Percentiles rank a stretch among this genome's conserved stretches.
Evolutionary conservation across 2,888 invertebrate species (phyloP).

Genomic region (Clepsis dumicolana): DNA sequence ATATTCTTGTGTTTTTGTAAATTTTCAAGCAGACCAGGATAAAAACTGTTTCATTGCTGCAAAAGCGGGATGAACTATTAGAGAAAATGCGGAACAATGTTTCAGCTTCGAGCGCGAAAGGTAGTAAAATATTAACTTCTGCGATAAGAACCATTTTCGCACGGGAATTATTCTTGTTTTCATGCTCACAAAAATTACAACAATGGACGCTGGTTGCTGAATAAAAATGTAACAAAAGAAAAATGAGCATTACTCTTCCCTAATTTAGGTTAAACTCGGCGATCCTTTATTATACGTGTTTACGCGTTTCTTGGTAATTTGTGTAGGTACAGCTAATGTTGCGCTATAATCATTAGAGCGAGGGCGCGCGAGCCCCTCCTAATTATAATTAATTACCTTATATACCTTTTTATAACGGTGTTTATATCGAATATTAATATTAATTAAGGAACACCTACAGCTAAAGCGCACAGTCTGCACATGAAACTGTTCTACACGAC

Average conservation of each 20-base stretch:
- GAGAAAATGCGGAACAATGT: slow-evolving; percentile 6
- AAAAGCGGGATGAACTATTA: slow-evolving; percentile 8
- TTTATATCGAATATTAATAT: slow-evolving; percentile 59
- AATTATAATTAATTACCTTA: slow-evolving; percentile 80
- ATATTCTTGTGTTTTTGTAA: slow-evolving; percentile 1
- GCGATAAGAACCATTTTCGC: slow-evolving; percentile 27
- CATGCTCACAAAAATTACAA: slow-evolving; percentile 21
- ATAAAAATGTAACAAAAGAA: slow-evolving; percentile 54
- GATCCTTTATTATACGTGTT: slow-evolving; percentile 78
- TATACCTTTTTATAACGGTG: slow-evolving; percentile 61
- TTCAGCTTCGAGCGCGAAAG: slow-evolving; percentile 13
- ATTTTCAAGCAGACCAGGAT: slow-evolving; percentile 7
- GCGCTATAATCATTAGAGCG: slow-evolving; percentile 74
- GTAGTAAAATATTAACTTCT: slow-evolving; percentile 32
- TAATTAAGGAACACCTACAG: slow-evolving; percentile 21
- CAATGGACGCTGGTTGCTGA: slow-evolving; percentile 39
- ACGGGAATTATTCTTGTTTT: slow-evolving; percentile 25
- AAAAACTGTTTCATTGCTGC: slow-evolving; percentile 14
- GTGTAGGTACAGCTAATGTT: slow-evolving; percentile 77
- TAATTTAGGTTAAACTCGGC: slow-evolving; percentile 67
- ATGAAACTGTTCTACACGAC: background rate
- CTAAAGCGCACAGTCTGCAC: background rate
- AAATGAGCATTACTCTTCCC: slow-evolving; percentile 60
- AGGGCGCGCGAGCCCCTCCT: slow-evolving; percentile 62
- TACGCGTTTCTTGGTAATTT: slow-evolving; percentile 80